Percentiles rank a stretch among this genome's conserved stretches.
Conservation (phyloP, 2,113 vertebrate species). For the Embiotoca jacksoni region DNA sequence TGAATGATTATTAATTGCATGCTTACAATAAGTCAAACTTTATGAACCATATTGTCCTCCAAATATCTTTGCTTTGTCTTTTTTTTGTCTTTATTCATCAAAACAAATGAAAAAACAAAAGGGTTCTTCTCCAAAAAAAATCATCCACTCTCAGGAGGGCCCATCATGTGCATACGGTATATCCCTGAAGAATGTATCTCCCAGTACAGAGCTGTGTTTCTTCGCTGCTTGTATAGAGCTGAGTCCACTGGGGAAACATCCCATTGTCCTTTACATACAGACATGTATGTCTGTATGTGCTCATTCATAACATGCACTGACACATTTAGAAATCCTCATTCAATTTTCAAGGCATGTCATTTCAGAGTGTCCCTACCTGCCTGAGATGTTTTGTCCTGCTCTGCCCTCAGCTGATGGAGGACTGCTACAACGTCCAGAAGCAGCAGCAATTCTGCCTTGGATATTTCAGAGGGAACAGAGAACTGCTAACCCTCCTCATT, state of each 20-base stretch:
- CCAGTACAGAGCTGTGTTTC: neutral
- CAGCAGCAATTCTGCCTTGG: constrained; percentile 17
- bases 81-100: neutral
- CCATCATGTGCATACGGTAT: neutral
- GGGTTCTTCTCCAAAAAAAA: no score
- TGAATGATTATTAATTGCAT: no score
- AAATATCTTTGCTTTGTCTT: no score
- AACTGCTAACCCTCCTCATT: no score
- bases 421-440: constrained; percentile 10
- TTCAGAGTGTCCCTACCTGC: neutral
- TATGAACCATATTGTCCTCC: no score
- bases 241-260: neutral
- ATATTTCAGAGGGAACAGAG: no score
- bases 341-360: neutral
- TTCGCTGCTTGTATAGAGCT: neutral
- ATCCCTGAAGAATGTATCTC: neutral
- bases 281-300: neutral
- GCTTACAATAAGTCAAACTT: no score
- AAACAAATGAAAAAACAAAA: neutral
- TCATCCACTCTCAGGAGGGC: neutral
- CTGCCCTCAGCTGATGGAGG: constrained; percentile 62
- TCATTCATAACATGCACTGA: neutral
- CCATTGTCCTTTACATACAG: neutral
- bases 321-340: neutral
- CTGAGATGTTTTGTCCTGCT: constrained; percentile 33